phyloP scores from a whole-genome alignment of 2,888 invertebrate genomes.

The Callosobruchus maculatus region DNA sequence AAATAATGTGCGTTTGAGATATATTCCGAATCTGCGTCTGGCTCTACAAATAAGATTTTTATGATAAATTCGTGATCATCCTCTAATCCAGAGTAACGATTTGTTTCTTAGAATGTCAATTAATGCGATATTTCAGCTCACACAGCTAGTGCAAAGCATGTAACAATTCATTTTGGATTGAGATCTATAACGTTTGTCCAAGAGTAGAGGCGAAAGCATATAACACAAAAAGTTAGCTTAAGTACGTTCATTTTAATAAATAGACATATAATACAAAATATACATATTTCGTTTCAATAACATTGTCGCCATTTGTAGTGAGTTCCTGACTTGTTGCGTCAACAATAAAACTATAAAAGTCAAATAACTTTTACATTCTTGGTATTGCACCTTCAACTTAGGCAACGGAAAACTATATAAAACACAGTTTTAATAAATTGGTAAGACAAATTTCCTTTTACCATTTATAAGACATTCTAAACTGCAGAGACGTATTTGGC shows the following conservation, averaged over 20 bases:
- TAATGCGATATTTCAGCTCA: constrained; percentile 17
- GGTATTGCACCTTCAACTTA: too few relatives aligned
- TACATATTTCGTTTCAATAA: constrained; percentile 10
- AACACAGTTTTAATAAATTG: too few relatives aligned
- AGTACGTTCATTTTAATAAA: constrained; percentile 21
- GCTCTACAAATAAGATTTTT: too few relatives aligned
- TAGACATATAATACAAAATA: constrained; percentile 22
- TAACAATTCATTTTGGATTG: constrained; percentile 20
- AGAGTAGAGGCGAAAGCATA: constrained; percentile 26
- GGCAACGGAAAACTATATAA: too few relatives aligned
- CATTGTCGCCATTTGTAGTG: not conserved
- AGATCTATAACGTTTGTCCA: constrained; percentile 34
- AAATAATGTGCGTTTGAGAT: too few relatives aligned
- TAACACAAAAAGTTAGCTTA: constrained; percentile 16
- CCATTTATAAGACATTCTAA: too few relatives aligned
- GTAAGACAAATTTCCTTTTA: too few relatives aligned
- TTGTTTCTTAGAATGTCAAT: not conserved
- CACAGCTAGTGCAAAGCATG: constrained; percentile 2
- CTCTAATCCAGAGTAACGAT: too few relatives aligned
- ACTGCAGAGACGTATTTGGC: not conserved
- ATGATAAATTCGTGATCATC: too few relatives aligned
- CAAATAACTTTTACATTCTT: not conserved
- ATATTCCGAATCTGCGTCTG: too few relatives aligned
- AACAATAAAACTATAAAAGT: not conserved
- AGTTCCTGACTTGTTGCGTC: not conserved